Conservation (phyloP, 2,113 vertebrate genomes). For the Pituophis catenifer region DNA sequence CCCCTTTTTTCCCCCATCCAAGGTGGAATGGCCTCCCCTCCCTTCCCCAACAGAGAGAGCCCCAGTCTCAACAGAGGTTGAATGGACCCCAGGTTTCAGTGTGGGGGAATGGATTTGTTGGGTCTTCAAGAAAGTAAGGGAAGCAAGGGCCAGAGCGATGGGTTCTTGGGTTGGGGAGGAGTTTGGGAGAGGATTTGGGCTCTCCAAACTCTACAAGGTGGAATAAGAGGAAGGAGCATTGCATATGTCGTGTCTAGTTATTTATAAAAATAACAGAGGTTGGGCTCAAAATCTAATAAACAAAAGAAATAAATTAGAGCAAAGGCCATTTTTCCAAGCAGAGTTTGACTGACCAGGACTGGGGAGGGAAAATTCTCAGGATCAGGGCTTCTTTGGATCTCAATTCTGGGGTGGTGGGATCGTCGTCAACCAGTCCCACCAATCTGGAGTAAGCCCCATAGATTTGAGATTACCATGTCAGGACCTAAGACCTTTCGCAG, state of each 20-base stretch:
- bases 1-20: not conserved
- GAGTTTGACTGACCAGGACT: not conserved
- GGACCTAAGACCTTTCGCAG: not conserved
- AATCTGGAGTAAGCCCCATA: not conserved
- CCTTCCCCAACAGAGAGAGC: not conserved
- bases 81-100: not conserved
- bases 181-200: not conserved
- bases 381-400: not conserved
- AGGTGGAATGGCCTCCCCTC: not conserved
- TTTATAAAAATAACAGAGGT: too few relatives aligned
- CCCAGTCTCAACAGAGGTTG: too few relatives aligned
- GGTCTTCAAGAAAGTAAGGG: not conserved
- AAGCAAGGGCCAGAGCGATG: not conserved
- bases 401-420: not conserved
- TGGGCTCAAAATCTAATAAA: too few relatives aligned
- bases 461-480: not conserved
- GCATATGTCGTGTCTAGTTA: too few relatives aligned
- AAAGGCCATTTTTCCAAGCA: not conserved
- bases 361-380: not conserved
- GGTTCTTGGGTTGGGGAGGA: not conserved
- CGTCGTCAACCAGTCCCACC: not conserved
- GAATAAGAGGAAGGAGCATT: too few relatives aligned
- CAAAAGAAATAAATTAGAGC: not conserved
- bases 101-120: not conserved
- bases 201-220: not conserved